Evolutionary conservation across 1,140 invertebrate genomes (phyloP).

Genomic region (Drosophila sulfurigaster): DNA sequence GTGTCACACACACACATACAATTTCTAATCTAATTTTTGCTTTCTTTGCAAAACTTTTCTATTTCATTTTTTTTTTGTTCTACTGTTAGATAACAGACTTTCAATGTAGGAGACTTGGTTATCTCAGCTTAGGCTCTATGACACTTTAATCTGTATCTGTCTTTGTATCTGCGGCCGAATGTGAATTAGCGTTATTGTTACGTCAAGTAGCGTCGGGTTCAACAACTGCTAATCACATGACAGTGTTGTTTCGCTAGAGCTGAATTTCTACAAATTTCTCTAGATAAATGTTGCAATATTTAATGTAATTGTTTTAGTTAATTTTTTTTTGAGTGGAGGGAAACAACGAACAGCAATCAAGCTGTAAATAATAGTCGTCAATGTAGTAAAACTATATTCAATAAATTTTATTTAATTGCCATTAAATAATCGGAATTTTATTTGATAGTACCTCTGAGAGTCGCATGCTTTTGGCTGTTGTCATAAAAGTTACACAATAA

Average conservation of each 20-base stretch:
- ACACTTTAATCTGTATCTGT: slow-evolving; percentile 5
- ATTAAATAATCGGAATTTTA: slow-evolving; percentile 38
- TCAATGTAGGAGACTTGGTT: slow-evolving; percentile 34
- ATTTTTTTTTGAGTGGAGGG: neutral
- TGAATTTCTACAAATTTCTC: neutral
- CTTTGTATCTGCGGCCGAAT: slow-evolving; percentile 11
- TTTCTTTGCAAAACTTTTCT: slow-evolving; percentile 49
- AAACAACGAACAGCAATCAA: slow-evolving; percentile 4
- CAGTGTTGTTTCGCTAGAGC: slow-evolving; percentile 32
- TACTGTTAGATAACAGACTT: slow-evolving; percentile 68
- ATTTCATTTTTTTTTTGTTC: slow-evolving; percentile 7
- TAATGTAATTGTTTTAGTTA: neutral
- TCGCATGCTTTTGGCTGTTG: slow-evolving; percentile 27
- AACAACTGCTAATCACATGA: slow-evolving; percentile 79
- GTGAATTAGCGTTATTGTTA: slow-evolving; percentile 41
- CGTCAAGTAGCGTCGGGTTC: slow-evolving; percentile 59
- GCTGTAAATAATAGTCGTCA: slow-evolving; percentile 20
- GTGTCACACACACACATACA: slow-evolving; percentile 29
- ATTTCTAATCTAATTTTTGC: slow-evolving; percentile 45
- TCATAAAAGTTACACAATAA: slow-evolving; percentile 46
- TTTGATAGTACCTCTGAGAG: slow-evolving; percentile 18
- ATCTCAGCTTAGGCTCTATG: slow-evolving; percentile 50
- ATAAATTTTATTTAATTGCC: slow-evolving; percentile 35
- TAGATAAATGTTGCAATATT: slow-evolving; percentile 4
- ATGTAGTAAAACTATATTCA: slow-evolving; percentile 1